Conservation (phyloP, 2,888 invertebrate genomes). For the Hybos culiciformis region DNA sequence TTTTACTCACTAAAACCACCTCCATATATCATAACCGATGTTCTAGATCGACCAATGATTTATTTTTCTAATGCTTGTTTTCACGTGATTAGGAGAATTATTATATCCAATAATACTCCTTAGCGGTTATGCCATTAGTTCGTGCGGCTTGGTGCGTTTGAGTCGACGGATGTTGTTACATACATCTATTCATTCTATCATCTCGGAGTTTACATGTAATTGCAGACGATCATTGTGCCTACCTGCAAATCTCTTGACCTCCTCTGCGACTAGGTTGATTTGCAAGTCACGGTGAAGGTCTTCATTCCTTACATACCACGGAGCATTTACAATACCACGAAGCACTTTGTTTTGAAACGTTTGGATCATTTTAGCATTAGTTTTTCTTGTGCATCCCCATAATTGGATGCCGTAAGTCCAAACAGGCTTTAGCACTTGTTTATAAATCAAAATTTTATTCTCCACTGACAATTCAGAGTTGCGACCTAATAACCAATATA, state of each 20-base stretch:
- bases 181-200: too few species aligned
- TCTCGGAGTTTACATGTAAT: not conserved
- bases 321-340: not conserved
- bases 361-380: not conserved
- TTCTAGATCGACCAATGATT: too few species aligned
- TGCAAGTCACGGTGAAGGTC: not conserved
- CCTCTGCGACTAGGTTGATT: not conserved
- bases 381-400: not conserved
- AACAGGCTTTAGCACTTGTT: not conserved
- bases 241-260: not conserved
- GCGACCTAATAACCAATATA: not conserved
- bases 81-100: too few species aligned
- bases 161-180: too few species aligned
- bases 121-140: too few species aligned
- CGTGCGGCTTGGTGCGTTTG: too few species aligned
- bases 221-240: not conserved
- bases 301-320: not conserved
- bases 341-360: not conserved
- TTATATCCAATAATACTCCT: too few species aligned
- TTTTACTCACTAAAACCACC: too few species aligned
- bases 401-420: not conserved
- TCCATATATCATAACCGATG: too few species aligned
- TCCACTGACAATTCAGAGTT: not conserved
- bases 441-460: not conserved
- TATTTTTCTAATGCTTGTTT: too few species aligned